These are phyloP conservation scores for Siniperca knerii DNA, from an alignment of 2,113 vertebrate genomes.

Conservation along the genomic window DNA sequence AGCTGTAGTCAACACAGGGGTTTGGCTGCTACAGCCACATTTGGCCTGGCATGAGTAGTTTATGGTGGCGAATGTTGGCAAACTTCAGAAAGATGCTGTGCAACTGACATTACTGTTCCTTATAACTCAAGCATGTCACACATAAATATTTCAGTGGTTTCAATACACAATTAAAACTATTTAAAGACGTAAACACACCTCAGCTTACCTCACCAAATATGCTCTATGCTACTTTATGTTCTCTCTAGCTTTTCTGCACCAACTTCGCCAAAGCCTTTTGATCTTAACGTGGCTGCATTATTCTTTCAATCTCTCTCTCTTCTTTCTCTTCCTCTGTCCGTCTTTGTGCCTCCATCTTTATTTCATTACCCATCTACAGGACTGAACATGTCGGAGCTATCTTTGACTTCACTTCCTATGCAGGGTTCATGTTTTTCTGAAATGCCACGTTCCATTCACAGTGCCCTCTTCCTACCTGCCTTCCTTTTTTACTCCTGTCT, in stretches of 20 bases:
- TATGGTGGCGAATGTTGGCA: not conserved
- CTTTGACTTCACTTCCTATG: constrained; percentile 57
- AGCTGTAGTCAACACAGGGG: not conserved
- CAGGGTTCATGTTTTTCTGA: constrained; percentile 49
- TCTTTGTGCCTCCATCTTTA: constrained; percentile 58
- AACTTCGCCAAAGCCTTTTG: not conserved
- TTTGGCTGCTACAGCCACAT: not conserved
- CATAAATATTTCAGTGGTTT: not conserved
- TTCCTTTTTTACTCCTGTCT: not conserved
- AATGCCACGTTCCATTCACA: constrained; percentile 33
- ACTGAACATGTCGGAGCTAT: constrained; percentile 44
- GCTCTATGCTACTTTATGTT: not conserved
- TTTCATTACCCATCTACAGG: constrained; percentile 55
- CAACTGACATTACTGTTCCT: too few species aligned
- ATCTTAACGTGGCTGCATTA: constrained; percentile 29
- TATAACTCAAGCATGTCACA: not conserved
- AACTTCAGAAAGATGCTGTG: too few species aligned
- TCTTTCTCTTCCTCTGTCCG: constrained; percentile 3
- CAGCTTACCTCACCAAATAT: not conserved
- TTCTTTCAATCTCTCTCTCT: constrained; percentile 24
- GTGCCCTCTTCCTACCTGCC: constrained; percentile 12
- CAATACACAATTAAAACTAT: not conserved
- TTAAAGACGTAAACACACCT: not conserved
- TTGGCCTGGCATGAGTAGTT: not conserved
- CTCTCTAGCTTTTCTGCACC: not conserved